phyloP scores from a whole-genome alignment of 2,113 vertebrate genomes.

The Austrofundulus limnaeus region DNA sequence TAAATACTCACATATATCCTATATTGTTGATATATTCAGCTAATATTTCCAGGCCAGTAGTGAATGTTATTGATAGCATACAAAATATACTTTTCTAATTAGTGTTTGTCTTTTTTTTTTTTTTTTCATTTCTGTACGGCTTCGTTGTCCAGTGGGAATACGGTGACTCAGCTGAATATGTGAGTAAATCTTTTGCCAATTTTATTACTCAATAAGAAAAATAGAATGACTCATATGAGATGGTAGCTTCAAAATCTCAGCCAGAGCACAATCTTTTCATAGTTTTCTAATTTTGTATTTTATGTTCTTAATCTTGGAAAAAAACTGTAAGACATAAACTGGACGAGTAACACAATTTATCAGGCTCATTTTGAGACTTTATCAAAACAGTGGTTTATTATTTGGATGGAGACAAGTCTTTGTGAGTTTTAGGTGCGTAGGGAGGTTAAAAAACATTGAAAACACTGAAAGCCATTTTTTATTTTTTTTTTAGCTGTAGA shows the following conservation, averaged over 20 bases:
- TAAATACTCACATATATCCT: background rate
- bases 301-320: background rate
- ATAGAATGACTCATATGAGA: constrained; percentile 36
- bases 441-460: too few species aligned
- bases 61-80: background rate
- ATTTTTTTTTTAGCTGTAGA: too few species aligned
- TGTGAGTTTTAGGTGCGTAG: too few species aligned
- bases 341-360: constrained; percentile 7
- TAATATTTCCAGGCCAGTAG: background rate
- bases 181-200: constrained; percentile 82
- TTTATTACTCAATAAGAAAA: constrained; percentile 25
- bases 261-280: constrained; percentile 8
- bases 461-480: too few species aligned
- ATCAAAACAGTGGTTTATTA: constrained; percentile 9
- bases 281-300: background rate
- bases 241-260: constrained; percentile 20
- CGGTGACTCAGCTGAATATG: constrained; percentile 92
- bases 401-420: constrained; percentile 3
- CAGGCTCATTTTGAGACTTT: background rate
- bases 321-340: background rate
- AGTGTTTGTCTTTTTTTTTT: constrained; percentile 69
- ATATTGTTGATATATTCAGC: background rate
- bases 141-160: constrained; percentile 85
- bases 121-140: constrained; percentile 39
- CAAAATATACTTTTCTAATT: constrained; percentile 28